A percentile compares a stretch with the other conserved stretches of the same genome.
Conservation (phyloP, 2,797 vertebrate species). For the Synaphobranchus kaupii region DNA sequence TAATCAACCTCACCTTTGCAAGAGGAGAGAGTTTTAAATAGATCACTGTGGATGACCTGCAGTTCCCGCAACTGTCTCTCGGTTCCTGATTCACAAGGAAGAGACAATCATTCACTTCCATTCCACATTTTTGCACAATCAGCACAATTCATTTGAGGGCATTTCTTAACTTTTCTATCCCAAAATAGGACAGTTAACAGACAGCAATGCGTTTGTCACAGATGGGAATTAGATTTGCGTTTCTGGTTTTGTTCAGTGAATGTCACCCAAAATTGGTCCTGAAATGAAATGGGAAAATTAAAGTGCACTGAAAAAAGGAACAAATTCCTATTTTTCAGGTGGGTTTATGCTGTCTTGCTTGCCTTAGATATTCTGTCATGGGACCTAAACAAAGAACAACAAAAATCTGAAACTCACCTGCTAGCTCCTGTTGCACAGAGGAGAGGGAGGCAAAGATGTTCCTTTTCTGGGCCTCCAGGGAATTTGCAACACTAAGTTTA, state of each 20-base stretch:
- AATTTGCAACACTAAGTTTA: not conserved
- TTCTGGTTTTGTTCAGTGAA: too few relatives aligned
- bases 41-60: not conserved
- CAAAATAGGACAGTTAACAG: not conserved
- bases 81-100: not conserved
- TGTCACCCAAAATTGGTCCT: too few relatives aligned
- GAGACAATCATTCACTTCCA: not conserved
- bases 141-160: not conserved
- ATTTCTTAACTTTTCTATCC: not conserved
- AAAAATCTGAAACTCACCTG: not conserved
- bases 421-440: not conserved
- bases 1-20: not conserved
- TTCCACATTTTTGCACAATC: not conserved
- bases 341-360: too few relatives aligned
- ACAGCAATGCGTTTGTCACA: too few relatives aligned
- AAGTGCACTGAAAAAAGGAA: too few relatives aligned
- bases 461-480: conserved; percentile 4
- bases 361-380: too few relatives aligned
- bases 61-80: not conserved
- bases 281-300: too few relatives aligned
- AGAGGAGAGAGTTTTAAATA: not conserved
- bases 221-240: too few relatives aligned
- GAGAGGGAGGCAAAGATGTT: not conserved
- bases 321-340: too few relatives aligned
- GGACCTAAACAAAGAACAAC: too few relatives aligned